These are phyloP conservation scores for Anarsia innoxiella DNA, from an alignment of 2,888 invertebrate genomes.

Conservation along the genomic window DNA sequence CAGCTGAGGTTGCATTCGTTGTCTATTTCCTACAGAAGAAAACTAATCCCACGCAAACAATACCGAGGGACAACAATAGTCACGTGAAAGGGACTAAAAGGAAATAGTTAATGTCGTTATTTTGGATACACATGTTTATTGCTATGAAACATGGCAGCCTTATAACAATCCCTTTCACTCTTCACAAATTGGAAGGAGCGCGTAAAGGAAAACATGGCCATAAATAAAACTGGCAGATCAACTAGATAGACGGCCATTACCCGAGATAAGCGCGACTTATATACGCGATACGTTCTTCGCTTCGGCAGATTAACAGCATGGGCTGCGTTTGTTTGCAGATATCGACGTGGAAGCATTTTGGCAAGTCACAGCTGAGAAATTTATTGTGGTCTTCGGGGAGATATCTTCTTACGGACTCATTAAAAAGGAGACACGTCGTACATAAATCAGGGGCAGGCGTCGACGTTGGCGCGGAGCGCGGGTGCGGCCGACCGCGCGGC, in stretches of 20 bases:
- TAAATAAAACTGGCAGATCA: conserved; percentile 74
- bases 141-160: conserved; percentile 71
- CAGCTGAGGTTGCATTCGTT: no score
- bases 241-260: conserved; percentile 73
- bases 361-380: conserved; percentile 63
- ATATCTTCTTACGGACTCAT: conserved; percentile 75
- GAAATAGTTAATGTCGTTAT: conserved; percentile 67
- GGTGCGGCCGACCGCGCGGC: conserved; percentile 25
- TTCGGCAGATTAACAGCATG: conserved; percentile 67
- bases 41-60: conserved; percentile 8
- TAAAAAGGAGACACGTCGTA: conserved; percentile 74
- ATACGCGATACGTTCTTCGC: conserved; percentile 62
- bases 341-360: conserved; percentile 66
- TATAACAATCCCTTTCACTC: conserved; percentile 75
- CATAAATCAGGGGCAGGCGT: conserved; percentile 61
- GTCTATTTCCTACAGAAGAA: conserved; percentile 5
- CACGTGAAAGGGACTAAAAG: conserved; percentile 39
- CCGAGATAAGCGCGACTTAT: conserved; percentile 70
- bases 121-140: conserved; percentile 73
- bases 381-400: conserved; percentile 66
- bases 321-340: conserved; percentile 68
- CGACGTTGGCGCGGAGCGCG: conserved; percentile 15
- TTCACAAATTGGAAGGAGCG: conserved; percentile 73
- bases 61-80: conserved; percentile 36
- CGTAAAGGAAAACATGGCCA: conserved; percentile 73